These are phyloP conservation scores for Drosophila aldrichi DNA, from an alignment of 2,888 invertebrate genomes.

Conservation along the genomic window DNA sequence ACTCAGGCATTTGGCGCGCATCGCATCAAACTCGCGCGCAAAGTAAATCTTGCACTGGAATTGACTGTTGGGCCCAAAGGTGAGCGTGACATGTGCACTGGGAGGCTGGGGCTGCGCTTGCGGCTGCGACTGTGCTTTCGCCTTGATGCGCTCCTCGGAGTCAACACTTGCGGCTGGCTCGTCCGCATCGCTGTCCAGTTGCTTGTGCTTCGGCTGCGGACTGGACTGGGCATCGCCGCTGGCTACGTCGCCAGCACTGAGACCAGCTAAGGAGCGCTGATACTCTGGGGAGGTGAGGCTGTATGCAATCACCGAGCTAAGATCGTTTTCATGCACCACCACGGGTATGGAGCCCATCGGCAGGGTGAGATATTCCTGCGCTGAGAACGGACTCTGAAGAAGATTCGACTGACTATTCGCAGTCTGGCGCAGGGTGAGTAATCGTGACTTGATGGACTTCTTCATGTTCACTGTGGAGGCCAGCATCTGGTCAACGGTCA, in stretches of 20 bases:
- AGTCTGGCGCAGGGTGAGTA: conserved; percentile 89
- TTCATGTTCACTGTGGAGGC: conserved; percentile 82
- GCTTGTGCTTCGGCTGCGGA: conserved; percentile 82
- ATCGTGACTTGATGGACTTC: conserved; percentile 88
- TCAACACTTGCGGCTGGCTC: conserved; percentile 53
- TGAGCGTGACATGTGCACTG: conserved; percentile 86
- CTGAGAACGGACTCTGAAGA: conserved; percentile 87
- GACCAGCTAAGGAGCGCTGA: conserved; percentile 87
- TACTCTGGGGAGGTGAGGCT: conserved; percentile 91
- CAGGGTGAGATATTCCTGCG: conserved; percentile 90
- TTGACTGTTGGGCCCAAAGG: conserved; percentile 88
- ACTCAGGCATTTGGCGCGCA: conserved; percentile 87
- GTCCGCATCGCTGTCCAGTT: conserved; percentile 81
- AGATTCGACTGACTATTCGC: conserved; percentile 86
- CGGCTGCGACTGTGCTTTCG: conserved; percentile 38
- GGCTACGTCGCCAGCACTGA: conserved; percentile 37
- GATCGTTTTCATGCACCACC: conserved; percentile 92
- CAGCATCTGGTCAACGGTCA: conserved; percentile 64
- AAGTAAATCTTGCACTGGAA: conserved; percentile 96
- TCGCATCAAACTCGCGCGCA: conserved; percentile 94
- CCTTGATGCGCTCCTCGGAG: conserved; percentile 58
- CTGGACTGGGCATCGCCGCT: conserved; percentile 64
- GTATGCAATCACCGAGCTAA: conserved; percentile 94
- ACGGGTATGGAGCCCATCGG: conserved; percentile 88
- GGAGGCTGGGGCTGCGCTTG: conserved; percentile 55